phyloP scores from a whole-genome alignment of 2,113 vertebrate genomes.

The Genyomyrus donnyi region DNA sequence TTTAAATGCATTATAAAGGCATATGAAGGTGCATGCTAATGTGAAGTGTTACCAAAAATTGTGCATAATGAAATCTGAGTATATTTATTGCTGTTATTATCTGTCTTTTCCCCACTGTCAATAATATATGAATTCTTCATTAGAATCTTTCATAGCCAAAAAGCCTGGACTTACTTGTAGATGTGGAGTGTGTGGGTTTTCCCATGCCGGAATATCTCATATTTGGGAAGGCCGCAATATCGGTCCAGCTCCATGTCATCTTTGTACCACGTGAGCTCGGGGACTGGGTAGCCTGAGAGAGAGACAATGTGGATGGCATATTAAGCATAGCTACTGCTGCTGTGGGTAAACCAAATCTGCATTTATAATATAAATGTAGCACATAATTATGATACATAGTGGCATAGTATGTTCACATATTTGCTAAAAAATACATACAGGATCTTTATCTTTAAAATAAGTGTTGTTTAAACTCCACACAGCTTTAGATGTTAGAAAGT shows the following conservation, averaged over 20 bases:
- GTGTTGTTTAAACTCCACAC: neutral
- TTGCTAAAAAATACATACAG: neutral
- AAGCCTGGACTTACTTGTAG: slow-evolving; percentile 59
- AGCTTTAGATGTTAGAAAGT: neutral
- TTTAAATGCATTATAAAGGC: neutral
- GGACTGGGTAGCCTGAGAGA: slow-evolving; percentile 78
- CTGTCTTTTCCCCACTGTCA: neutral
- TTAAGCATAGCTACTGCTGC: neutral
- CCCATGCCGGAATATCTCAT: slow-evolving; percentile 81
- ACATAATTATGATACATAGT: neutral
- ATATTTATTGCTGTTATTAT: neutral
- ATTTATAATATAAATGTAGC: neutral
- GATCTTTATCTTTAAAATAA: neutral
- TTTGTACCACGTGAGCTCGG: slow-evolving; percentile 96
- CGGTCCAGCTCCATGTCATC: slow-evolving; percentile 91
- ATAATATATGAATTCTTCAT: neutral
- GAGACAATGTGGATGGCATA: slow-evolving; percentile 17
- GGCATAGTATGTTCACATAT: neutral
- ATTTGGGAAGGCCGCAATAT: slow-evolving; percentile 95
- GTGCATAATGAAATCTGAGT: neutral
- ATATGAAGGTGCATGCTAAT: neutral
- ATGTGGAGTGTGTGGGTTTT: slow-evolving; percentile 85
- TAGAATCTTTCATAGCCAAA: neutral
- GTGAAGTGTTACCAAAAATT: neutral
- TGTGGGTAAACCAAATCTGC: neutral